Base-by-base conservation (phyloP, 2,888 invertebrate genomes). In the Pachliopta kotzebuea region DNA sequence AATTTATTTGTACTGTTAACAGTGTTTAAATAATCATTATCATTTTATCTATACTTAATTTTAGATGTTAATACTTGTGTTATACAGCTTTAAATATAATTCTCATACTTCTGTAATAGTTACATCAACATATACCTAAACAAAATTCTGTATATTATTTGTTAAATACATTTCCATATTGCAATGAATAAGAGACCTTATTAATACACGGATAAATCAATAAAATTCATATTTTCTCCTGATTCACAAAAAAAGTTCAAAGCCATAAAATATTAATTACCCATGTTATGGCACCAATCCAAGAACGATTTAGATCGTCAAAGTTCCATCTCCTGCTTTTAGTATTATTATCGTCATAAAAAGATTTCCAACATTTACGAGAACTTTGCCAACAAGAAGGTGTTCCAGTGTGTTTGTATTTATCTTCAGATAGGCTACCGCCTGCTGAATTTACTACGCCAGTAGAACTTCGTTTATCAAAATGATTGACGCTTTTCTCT, bases 261-360 rank as follows among this genome's bases (percentile, higher is more conserved):
- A 49, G 56, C 31, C 14, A 56, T n/a, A 56, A 64, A 56, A 42
- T 60, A 55, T 68, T 63, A 70, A 78, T 81, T 82, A 93, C 92
- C 92, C 92, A 92, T 78, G 92, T 90, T 72, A 92, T 90, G 84
- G 92, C 92, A 85, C 86, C 86, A 70, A 90, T 83, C 92, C 92
- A 92, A 82, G 81, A 81, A 64, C 79, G 80, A 73, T 88, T 87
- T 53, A 90, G 69, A 56, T 86, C 82, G 55, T 88, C 86, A 71
- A 89, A 90, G 73, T 83, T 88, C 86, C 90, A 90, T 75, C 77
- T 79, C 50, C 84, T 84, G 59, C 76, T 82, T 70, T 90, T 88
- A 20, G 90, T 85, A 53, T 83, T 80, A 65, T 83, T 83, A 61
- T 76, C 72, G 67, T 75, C 73, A 67, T 76, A 63, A 69, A 69